Evolutionary conservation across 2,797 vertebrate species (phyloP), one percentile per base, ranked within the genome.

Genomic region (Spheniscus humboldti): DNA sequence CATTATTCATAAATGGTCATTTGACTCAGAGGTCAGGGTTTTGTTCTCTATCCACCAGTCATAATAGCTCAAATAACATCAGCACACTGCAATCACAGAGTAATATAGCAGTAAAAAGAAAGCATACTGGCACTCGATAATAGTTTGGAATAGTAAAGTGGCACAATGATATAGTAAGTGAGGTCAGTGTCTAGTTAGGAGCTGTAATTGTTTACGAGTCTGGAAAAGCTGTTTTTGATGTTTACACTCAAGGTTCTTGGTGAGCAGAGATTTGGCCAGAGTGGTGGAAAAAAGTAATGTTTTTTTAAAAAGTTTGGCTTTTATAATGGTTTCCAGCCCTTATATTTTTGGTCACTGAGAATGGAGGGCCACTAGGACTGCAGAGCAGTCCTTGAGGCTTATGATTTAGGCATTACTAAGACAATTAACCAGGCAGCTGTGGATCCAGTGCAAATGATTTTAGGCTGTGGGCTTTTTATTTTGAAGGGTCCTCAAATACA

Each of bases 201-300:
- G 25, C 41, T 78, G 30, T 43, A 90, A 79, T 33, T 96, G 92
- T 93, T 96, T 96, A 95, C 0, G 6, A 92, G 62, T 84, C 92
- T 91, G 94, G 90, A 95, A 96, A 92, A 94, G n/a, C n/a, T 62
- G 89, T 5, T 74, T 93, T 94, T 92, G 75, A 63, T 81, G 74
- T 95, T 96, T 94, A 92, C 59, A n/a, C 11, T 95, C n/a, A 73
- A 53, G 33, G 35, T 75, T 94, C 66, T 90, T 85, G 55, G 57
- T 86, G 84, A 92, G 22, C 28, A 76, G 64, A 86, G 48, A 71
- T 91, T 92, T 94, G 87, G 87, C 67, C 64, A 90, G 68, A 87
- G 62, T 79, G 41, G 23, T 77, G 86, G 90, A 92, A 96, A 96
- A 96, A 96, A 80, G 9, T 50, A 89, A 80, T 55, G 28, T 71